These are phyloP conservation scores for Chaitophorus viminalis DNA, from an alignment of 2,888 invertebrate species.

Conservation along the genomic window DNA sequence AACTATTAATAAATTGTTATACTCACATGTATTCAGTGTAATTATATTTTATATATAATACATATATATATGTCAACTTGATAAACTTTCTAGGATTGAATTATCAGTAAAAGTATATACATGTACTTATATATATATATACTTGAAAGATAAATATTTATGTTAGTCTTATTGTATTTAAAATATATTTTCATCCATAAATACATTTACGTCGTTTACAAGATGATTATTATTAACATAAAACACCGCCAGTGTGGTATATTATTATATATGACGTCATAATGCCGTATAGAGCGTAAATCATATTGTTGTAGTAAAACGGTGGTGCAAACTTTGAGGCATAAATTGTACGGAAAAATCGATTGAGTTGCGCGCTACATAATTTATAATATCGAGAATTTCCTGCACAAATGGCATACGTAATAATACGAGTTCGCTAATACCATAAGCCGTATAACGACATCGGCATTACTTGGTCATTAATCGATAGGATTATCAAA, in stretches of 20 bases:
- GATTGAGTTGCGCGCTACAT: not conserved
- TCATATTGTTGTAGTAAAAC: not conserved
- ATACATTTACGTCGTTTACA: not conserved
- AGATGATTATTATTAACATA: slow-evolving; percentile 16
- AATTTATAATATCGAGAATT: not conserved
- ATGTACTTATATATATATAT: too few species aligned
- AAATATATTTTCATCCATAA: slow-evolving; percentile 3
- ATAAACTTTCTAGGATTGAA: not conserved
- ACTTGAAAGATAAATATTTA: not conserved
- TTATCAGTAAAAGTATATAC: not conserved
- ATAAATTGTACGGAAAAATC: slow-evolving; percentile 6
- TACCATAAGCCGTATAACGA: not conserved
- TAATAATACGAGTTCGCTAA: not conserved
- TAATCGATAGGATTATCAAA: not conserved
- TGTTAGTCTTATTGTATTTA: not conserved
- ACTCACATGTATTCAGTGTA: not conserved
- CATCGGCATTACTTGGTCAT: not conserved
- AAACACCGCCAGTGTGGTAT: not conserved
- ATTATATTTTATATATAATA: too few species aligned
- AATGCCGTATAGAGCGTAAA: not conserved
- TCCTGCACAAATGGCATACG: not conserved
- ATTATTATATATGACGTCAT: too few species aligned
- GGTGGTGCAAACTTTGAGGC: not conserved
- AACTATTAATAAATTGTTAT: too few species aligned
- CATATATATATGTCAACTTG: not conserved